Evolutionary conservation across 1,140 invertebrate genomes (phyloP).

Genomic region (Pseudachorutes palmiensis): DNA sequence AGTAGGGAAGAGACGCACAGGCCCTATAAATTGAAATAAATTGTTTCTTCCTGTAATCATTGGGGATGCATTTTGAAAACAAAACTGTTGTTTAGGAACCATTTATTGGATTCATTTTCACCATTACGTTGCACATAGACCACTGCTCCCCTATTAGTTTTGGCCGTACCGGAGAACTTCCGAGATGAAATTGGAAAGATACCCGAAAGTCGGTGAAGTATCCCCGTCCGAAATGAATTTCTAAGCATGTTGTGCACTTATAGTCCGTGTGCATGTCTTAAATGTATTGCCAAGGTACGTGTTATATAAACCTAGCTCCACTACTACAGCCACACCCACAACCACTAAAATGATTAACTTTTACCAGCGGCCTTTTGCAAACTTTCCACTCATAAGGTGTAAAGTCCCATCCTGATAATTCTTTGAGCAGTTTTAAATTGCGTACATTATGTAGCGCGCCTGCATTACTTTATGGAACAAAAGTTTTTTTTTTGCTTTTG

Average conservation of each 20-base stretch:
- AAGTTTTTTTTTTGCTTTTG: background rate
- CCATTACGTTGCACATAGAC: background rate
- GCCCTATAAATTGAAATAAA: conserved; percentile 36
- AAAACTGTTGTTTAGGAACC: conserved; percentile 33
- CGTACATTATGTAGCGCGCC: too few relatives aligned
- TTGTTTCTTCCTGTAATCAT: conserved; percentile 33
- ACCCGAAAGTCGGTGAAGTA: background rate
- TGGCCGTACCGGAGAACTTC: background rate
- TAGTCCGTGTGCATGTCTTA: background rate
- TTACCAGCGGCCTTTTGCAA: too few relatives aligned
- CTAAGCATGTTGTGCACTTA: background rate
- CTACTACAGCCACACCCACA: background rate
- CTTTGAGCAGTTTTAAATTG: too few relatives aligned
- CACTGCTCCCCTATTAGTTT: background rate
- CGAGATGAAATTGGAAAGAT: background rate
- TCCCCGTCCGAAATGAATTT: too few relatives aligned
- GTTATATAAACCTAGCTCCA: background rate
- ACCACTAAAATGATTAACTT: background rate
- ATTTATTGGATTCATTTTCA: conserved; percentile 34
- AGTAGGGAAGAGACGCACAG: background rate
- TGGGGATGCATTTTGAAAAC: conserved; percentile 30
- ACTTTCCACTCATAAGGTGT: too few relatives aligned
- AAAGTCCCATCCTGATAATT: too few relatives aligned
- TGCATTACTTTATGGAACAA: too few relatives aligned
- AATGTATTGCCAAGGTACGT: background rate